Base-by-base conservation (phyloP, 2,797 vertebrate genomes). In the Megaceryle alcyon region DNA sequence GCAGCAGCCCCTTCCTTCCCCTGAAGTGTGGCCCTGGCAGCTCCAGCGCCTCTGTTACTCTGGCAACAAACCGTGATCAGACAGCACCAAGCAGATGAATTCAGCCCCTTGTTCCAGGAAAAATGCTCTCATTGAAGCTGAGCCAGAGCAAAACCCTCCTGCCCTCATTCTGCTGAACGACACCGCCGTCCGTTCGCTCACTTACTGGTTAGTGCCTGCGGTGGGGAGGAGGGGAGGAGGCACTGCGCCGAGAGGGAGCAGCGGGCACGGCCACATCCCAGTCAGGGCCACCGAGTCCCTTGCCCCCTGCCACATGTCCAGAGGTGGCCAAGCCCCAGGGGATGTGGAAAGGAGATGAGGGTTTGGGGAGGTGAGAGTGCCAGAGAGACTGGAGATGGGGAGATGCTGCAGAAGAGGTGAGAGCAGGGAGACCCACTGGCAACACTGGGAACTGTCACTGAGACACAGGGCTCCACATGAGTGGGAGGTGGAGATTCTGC, bases 71-170 rank as follows among this genome's bases (percentile, higher is more conserved):
- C 94, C 57, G 81, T 3, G 79, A 91, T 68, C 97, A 96, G 96
- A 44, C 90, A 75, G 96, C 96, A 94, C 79, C 95, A 86, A 65
- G 97, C 96, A 91, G 96, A 97, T 98, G 98, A 98, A 98, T 98
- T 94, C 97, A 97, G 91, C 91, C 93, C 97, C 97, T 98, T 98
- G 97, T 98, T 98, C 95, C 23, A 2, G 92, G 94, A 86, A 94
- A 97, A 98, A 98, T 95, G 97, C 97, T 96, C 95, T 96, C 96
- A 97, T 98, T 98, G 97, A 98, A 88, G 95, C 48, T 2, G 14
- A 88, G 70, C 54, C n/a, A 0, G 31, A 95, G 97, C 88, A 28
- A 84, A 97, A 65, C 56, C 90, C 77, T 97, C 70, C 94, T 92
- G 97, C 96, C 94, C 96, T 97, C 86, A 56, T 96, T 71, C 92